Base-by-base conservation (phyloP, 2,888 invertebrate genomes). In the Drosophila greeni region DNA sequence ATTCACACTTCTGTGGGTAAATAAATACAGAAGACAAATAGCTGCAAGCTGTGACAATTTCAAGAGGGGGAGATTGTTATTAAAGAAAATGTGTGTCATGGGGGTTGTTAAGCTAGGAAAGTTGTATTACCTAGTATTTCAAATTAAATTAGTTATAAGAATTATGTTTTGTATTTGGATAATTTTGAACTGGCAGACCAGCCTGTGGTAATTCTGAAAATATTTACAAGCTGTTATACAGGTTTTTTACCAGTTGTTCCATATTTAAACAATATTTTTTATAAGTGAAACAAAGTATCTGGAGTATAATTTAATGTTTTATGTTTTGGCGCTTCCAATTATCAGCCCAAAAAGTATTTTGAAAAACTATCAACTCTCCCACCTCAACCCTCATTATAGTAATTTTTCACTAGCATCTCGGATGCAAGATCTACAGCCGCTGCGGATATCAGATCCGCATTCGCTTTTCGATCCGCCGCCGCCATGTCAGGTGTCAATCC, bases 401-500 rank as follows among this genome's bases (percentile, higher is more conserved):
- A 6, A 18, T 12, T 49, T 48, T 24, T 16, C 9, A 18, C 18
- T 11, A n/a, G n/a, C 20, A 43, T 34, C 33, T 42, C 40, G 59
- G 42, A 31, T 43, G 29, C 36, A 9, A n/a, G 3, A 36, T 24
- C 26, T 33, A 23, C 18, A 11, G 14, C 20, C 20, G 11, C 37
- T 23, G 34, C 29, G 37, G 57, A 54, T 54, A 39, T 24, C 18
- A 64, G 52, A 48, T 40, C 29, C 51, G 68, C 60, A 31, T 60
- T 56, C 42, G 59, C 42, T 45, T 36, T 48, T n/a, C 49, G 43
- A 54, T 55, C 29, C 29, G 14, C 48, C 43, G 60, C 40, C 58
- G 65, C 57, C 58, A 61, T 75, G 83, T 78, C 77, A 78, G 82
- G 82, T 83, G 77, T 78, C 77, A 78, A 78, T 78, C 77, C 47